Conservation (phyloP, 2,888 invertebrate species). For the Mayetiola destructor region DNA sequence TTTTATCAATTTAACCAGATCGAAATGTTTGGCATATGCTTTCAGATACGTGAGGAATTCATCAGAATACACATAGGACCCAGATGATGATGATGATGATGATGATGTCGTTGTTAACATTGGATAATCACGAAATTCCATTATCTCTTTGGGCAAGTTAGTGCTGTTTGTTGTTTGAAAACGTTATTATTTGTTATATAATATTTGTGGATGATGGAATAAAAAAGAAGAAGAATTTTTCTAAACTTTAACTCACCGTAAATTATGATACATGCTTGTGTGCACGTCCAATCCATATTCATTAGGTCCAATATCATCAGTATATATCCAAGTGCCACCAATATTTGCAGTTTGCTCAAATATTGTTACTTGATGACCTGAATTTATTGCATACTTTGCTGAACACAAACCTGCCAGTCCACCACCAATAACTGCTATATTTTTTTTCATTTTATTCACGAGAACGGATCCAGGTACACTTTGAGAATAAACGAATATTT, state of each 20-base stretch:
- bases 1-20: conserved; percentile 47
- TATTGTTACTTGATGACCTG: conserved; percentile 43
- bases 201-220: background rate
- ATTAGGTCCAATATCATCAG: conserved; percentile 56
- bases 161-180: background rate
- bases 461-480: no score
- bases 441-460: background rate
- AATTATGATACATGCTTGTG: conserved; percentile 81
- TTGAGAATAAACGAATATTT: no score
- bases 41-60: conserved; percentile 60
- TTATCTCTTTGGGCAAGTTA: conserved; percentile 5
- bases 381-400: conserved; percentile 47
- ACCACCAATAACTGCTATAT: conserved; percentile 23
- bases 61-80: conserved; percentile 57
- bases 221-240: no score
- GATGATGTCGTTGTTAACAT: conserved; percentile 56
- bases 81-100: no score
- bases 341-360: conserved; percentile 61
- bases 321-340: conserved; percentile 88
- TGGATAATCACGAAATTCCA: conserved; percentile 63
- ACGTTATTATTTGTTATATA: background rate
- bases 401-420: conserved; percentile 42
- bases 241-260: conserved; percentile 50
- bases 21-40: conserved; percentile 52
- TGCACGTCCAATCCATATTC: conserved; percentile 67